Base-by-base conservation (phyloP, 92 coral and sea anemone species). In the Phenganax stokvisi region DNA sequence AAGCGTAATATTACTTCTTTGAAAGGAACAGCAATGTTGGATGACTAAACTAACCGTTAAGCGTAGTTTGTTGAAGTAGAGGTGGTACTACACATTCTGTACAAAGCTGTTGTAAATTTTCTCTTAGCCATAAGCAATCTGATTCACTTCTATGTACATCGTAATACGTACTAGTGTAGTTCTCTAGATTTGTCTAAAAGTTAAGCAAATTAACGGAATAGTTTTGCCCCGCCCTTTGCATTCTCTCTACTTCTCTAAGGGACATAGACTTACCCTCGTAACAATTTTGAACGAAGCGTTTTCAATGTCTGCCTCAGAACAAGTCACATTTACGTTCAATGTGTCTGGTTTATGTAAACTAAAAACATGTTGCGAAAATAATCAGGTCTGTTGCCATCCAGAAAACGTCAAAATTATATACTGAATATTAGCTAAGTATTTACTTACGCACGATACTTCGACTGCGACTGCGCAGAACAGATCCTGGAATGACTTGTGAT, bases 111-210 rank as follows among this genome's bases (percentile, higher is more conserved):
- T 93, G 89, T 68, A 93, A 86, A n/a, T 96, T 96, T 12, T 90
- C 87, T 84, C 89, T 92, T 10, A 93, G 85, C 98, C 98, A 93
- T n/a, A 88, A 88, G 84, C 92, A 93, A 83, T 93, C 97, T 78
- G 90, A 90, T 61, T 93, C 98, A 84, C 98, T 93, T 57, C 98
- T 86, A 73, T 93, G 97, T 28, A 93, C 98, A 83, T 92, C 98
- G 83, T 93, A 93, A 28, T 86, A 85, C 0, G 97, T 87, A 72
- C 84, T 86, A 44, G 91, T 87, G 59, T 86, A 93, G 72, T 91
- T 81, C 16, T 89, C 87, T 68, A 87, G 84, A 29, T 93, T 93
- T 10, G 98, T 93, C 98, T 93, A 58, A 37, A 70, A 63, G 29
- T 16, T 17, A 80, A 75, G 11, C 28, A 52, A 70, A 51, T 68